Percentiles rank a stretch among this genome's conserved stretches.
phyloP scores from a whole-genome alignment of 2,888 invertebrate genomes.

The Anagyrus pseudococci region DNA sequence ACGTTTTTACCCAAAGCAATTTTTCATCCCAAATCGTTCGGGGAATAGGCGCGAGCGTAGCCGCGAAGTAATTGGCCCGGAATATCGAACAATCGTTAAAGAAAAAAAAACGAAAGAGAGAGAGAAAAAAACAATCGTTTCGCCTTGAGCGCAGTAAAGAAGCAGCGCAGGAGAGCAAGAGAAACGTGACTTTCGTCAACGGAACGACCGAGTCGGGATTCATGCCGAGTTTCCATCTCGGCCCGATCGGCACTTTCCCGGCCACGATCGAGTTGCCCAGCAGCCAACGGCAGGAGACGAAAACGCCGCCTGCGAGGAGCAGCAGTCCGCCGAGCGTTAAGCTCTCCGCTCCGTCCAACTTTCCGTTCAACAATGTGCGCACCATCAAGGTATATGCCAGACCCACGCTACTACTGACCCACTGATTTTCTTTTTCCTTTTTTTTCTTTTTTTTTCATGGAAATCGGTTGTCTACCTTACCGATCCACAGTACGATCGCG shows the following conservation, averaged over 20 bases:
- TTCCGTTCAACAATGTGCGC: constrained; percentile 23
- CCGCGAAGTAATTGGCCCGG: background rate
- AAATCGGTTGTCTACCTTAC: background rate
- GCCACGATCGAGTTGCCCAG: constrained; percentile 30
- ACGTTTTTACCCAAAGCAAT: too few species aligned
- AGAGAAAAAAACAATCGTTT: background rate
- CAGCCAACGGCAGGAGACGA: background rate
- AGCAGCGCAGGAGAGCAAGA: background rate
- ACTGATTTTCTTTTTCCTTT: too few species aligned
- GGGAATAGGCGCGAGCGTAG: background rate
- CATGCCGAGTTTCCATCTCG: constrained; percentile 51
- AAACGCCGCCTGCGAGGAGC: constrained; percentile 23
- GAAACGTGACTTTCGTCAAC: constrained; percentile 14
- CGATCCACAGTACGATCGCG: background rate
- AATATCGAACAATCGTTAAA: background rate
- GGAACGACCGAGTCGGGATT: constrained; percentile 36
- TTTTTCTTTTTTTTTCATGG: background rate
- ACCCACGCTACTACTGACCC: background rate
- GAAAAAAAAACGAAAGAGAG: too few species aligned
- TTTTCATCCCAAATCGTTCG: background rate
- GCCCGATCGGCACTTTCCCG: constrained; percentile 42
- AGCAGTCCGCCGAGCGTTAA: background rate
- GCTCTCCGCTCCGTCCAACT: background rate
- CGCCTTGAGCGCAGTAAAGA: background rate
- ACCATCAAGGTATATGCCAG: constrained; percentile 23